These are phyloP conservation scores for Apeltes quadracus DNA, from an alignment of 2,113 vertebrate genomes.

Conservation along the genomic window DNA sequence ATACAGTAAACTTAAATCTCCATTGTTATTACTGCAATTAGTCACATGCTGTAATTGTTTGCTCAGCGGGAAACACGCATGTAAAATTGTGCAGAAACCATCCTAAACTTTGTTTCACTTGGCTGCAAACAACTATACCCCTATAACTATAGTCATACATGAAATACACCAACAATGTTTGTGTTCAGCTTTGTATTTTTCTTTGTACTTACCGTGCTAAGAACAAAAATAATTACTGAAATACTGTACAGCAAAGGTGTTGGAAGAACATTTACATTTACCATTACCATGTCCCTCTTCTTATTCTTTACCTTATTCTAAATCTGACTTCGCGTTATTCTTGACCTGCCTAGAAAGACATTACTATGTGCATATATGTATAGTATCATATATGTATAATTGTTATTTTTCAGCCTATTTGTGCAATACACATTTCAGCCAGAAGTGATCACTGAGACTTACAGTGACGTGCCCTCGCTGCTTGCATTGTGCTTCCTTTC, in stretches of 20 bases:
- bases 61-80: constrained; percentile 35
- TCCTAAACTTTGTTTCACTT: constrained; percentile 38
- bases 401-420: constrained; percentile 43
- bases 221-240: not conserved
- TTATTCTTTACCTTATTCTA: too few species aligned
- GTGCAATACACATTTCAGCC: constrained; percentile 47
- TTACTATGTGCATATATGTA: constrained; percentile 10
- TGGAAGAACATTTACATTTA: not conserved
- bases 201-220: constrained; percentile 51
- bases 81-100: constrained; percentile 31
- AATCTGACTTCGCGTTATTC: too few species aligned
- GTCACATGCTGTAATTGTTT: constrained; percentile 67
- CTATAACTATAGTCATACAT: constrained; percentile 24
- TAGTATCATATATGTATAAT: constrained; percentile 13
- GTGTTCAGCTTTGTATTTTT: constrained; percentile 32
- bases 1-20: constrained; percentile 51
- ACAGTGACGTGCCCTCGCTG: constrained; percentile 52
- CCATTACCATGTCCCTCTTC: too few species aligned
- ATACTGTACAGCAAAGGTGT: not conserved
- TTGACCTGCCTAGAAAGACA: constrained; percentile 20
- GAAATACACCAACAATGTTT: constrained; percentile 25
- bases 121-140: constrained; percentile 24
- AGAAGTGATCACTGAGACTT: constrained; percentile 66
- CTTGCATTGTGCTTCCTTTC: constrained; percentile 24
- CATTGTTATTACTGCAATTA: constrained; percentile 64